Evolutionary conservation across 2,888 invertebrate species (phyloP), one percentile per base, ranked within the genome.

Genomic region (Tachystola acroxantha): DNA sequence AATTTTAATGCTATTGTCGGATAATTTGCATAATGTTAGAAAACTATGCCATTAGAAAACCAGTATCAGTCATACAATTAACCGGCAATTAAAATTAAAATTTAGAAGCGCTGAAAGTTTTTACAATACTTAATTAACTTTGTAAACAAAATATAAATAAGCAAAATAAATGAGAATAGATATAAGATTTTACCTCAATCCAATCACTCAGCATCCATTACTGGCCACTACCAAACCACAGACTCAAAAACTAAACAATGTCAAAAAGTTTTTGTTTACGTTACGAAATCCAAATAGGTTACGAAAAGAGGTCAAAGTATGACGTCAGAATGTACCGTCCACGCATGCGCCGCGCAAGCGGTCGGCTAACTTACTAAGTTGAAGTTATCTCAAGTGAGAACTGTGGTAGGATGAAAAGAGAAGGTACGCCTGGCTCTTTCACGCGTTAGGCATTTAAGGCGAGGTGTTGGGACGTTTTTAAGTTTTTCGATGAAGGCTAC

Each of bases 391-490:
- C 58, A 41, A 33, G 50, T 49, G 51, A 41, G 45, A 50, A 37
- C 50, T 46, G 58, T 50, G 60, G 62, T 59, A 64, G 64, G 48
- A 51, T 34, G 38, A 38, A 40, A 35, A 50, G 61, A 56, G 62
- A 58, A n/a, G 59, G 57, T 50, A 53, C 47, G 43, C 44, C n/a
- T 44, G 45, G 73, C 75, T 76, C 77, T 76, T 68, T 77, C 74
- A 66, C 72, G 63, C 71, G 46, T 47, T 55, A 43, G 39, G 39
- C 42, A 43, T 40, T n/a, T n/a, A n/a, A n/a, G n/a, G n/a, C n/a
- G n/a, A n/a, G n/a, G n/a, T n/a, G n/a, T n/a, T n/a, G n/a, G n/a
- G n/a, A n/a, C n/a, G n/a, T n/a, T n/a, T n/a, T n/a, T n/a, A n/a
- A n/a, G n/a, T n/a, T n/a, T n/a, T n/a, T n/a, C n/a, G n/a, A n/a